Evolutionary conservation across 2,797 vertebrate genomes (phyloP), one percentile per base, ranked within the genome.

Genomic region (Arrhamphus sclerolepis): DNA sequence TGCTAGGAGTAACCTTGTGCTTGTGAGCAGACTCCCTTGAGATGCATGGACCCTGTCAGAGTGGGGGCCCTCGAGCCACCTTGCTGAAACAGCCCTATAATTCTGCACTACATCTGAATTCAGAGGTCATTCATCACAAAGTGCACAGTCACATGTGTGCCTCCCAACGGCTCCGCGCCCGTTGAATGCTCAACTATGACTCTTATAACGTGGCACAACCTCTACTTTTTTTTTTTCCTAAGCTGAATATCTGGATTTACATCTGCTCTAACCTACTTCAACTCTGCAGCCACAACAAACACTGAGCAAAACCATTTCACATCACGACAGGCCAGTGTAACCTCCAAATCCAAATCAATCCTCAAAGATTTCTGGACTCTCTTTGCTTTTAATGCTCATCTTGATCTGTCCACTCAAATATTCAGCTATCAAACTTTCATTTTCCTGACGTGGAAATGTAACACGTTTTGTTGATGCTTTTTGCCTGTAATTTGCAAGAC

Each of bases 31-130:
- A 73, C 70, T 64, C 80, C 78, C 80, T 22, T 1, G 78, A 85
- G 85, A 89, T 81, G 75, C 85, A 85, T 80, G 80, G 83, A 55
- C 64, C 77, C 75, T 82, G 87, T 87, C 87, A 83, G 64, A 63
- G 63, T 28, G 47, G 17, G 77, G 72, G 63, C 57, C 75, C 84
- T 70, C n/a, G 43, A 64, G 75, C 67, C 75, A 41, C 64, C 39
- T 18, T n/a, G 44, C 78, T 19, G 55, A 59, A 67, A 46, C 65
- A 17, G 72, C 40, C 62, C 72, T 26, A 46, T 74, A 61, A 71
- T 58, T 75, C 84, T 76, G 70, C 75, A 16, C 47, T 4, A 13
- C 70, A 77, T 82, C 76, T 83, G 78, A 76, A 83, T 79, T 81
- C 86, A 62, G 62, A 16, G 75, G 61, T 64, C 74, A 62, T 87